Evolutionary conservation across 2,888 invertebrate species (phyloP).

Genomic region (Plagodis pulveraria): DNA sequence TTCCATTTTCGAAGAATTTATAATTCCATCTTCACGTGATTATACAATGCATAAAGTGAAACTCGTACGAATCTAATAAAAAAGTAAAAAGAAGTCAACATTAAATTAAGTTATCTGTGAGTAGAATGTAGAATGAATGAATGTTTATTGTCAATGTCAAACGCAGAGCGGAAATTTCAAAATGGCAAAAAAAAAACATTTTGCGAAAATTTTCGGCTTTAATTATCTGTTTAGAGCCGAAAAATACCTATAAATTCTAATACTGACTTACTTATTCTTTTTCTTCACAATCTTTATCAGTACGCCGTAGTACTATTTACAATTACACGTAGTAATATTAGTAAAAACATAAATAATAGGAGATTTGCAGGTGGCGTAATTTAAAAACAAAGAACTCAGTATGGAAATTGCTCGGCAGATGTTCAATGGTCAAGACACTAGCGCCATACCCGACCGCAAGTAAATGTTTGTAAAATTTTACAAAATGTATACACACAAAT

Average conservation of each 20-base stretch:
- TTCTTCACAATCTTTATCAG: not conserved
- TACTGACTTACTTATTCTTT: not conserved
- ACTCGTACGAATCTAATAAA: too few species aligned
- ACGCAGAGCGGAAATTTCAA: not conserved
- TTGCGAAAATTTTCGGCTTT: too few species aligned
- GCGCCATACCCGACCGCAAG: constrained; percentile 8
- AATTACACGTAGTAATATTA: not conserved
- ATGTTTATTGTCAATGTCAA: not conserved
- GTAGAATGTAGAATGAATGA: not conserved
- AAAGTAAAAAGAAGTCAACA: too few species aligned
- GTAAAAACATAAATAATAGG: constrained; percentile 14
- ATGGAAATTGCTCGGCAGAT: constrained; percentile 7
- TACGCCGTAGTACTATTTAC: not conserved
- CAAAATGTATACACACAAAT: constrained; percentile 23
- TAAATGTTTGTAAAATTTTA: constrained; percentile 8
- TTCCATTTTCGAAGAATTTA: too few species aligned
- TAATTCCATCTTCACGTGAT: too few species aligned
- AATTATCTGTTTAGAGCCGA: too few species aligned
- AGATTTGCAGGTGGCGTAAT: constrained; percentile 1
- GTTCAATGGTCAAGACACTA: constrained; percentile 9
- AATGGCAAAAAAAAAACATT: not conserved
- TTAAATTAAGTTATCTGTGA: too few species aligned
- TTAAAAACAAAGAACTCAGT: not conserved
- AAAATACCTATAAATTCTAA: too few species aligned
- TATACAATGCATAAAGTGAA: too few species aligned